Conservation (phyloP, 2,888 invertebrate genomes). For the Selenia dentaria region DNA sequence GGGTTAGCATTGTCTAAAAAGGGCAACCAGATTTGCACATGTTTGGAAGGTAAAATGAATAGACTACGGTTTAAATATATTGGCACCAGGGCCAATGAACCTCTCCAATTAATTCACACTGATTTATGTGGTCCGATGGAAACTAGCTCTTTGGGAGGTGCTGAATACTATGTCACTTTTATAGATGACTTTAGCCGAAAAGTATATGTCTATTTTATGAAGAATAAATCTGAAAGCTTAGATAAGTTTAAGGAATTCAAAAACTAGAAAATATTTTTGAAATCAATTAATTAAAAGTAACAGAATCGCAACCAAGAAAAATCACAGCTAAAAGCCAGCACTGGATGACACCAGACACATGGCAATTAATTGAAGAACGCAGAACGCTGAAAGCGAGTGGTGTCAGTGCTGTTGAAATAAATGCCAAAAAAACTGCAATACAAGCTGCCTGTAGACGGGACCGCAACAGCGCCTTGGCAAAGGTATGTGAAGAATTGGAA, state of each 20-base stretch:
- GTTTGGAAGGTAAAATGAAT: constrained; percentile 29
- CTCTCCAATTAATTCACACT: constrained; percentile 27
- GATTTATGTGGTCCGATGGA: constrained; percentile 39
- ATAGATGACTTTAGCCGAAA: constrained; percentile 29
- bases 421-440: no score
- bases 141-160: constrained; percentile 23
- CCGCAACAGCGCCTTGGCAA: no score
- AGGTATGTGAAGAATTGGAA: no score
- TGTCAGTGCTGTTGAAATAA: no score
- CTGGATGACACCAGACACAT: no score
- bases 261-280: no score
- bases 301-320: no score
- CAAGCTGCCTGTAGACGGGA: no score
- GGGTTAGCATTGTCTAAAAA: constrained; percentile 18
- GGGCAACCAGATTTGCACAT: constrained; percentile 17
- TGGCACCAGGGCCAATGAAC: constrained; percentile 22
- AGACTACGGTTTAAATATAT: constrained; percentile 26
- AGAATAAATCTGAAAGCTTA: constrained; percentile 21
- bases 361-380: no score
- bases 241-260: constrained; percentile 26
- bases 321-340: no score
- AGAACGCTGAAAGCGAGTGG: no score
- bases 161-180: constrained; percentile 32
- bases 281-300: no score
- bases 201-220: constrained; percentile 29